These are phyloP conservation scores for Babylonia areolata DNA, from an alignment of 1,140 invertebrate species.

Conservation along the genomic window DNA sequence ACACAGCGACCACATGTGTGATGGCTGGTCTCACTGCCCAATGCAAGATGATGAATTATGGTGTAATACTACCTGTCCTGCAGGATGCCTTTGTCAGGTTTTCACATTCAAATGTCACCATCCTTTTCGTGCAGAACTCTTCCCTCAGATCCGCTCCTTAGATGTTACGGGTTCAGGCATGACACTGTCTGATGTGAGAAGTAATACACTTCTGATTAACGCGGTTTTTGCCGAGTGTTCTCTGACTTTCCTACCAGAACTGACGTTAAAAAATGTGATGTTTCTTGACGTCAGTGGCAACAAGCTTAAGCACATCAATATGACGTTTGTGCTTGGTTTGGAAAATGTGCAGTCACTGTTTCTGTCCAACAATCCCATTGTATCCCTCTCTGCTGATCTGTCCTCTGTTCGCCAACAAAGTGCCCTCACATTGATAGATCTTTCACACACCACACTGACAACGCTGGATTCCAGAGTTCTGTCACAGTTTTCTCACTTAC, in stretches of 20 bases:
- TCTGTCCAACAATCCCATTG: neutral
- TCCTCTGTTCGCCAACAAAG: neutral
- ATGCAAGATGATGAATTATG: conserved; percentile 38
- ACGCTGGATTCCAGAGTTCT: neutral
- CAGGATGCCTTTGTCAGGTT: conserved; percentile 39
- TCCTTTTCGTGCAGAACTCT: neutral
- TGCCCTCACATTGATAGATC: neutral
- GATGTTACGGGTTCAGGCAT: neutral
- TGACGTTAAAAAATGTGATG: neutral
- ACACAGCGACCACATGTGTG: conserved; percentile 20
- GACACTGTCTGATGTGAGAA: neutral
- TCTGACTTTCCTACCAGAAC: neutral
- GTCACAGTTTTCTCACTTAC: neutral
- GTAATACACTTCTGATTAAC: neutral
- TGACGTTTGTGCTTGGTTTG: neutral
- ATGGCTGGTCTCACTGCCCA: conserved; percentile 35
- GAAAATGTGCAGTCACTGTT: neutral
- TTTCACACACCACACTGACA: neutral
- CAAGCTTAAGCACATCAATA: neutral
- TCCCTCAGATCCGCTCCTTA: neutral
- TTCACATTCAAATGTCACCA: neutral
- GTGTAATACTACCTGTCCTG: conserved; percentile 44
- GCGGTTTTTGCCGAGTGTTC: neutral
- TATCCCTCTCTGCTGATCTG: neutral
- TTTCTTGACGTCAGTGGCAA: conserved; percentile 12